Percentiles rank a stretch among this genome's conserved stretches.
Evolutionary conservation across 1,140 invertebrate species (phyloP).

Genomic region (Rhyacophila brunnea): DNA sequence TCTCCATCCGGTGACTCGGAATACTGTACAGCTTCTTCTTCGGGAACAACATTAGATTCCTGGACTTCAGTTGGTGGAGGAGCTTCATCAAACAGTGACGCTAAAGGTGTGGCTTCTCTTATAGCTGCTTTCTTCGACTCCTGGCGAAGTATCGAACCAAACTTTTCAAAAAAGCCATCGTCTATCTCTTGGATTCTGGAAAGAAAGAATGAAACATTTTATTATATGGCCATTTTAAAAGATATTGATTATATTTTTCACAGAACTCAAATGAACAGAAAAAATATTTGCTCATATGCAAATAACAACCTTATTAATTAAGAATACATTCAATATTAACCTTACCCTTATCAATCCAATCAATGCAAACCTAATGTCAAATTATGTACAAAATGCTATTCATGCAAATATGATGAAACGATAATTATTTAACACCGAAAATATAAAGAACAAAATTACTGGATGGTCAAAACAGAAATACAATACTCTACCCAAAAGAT

Average conservation of each 20-base stretch:
- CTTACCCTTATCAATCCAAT: too few species aligned
- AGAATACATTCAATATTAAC: too few species aligned
- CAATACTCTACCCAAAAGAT: too few species aligned
- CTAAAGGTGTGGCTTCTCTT: constrained; percentile 53
- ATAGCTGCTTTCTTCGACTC: constrained; percentile 55
- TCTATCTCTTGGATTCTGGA: constrained; percentile 73
- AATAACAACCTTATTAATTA: neutral
- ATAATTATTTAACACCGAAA: too few species aligned
- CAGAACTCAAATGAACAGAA: neutral
- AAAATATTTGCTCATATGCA: neutral
- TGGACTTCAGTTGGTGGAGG: neutral
- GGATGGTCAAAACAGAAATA: too few species aligned
- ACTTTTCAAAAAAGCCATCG: constrained; percentile 77
- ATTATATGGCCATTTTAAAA: too few species aligned
- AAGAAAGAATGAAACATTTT: constrained; percentile 42
- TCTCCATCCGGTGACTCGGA: neutral
- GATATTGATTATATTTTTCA: too few species aligned
- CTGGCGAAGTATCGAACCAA: constrained; percentile 71
- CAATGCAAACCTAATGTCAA: too few species aligned
- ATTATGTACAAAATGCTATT: too few species aligned
- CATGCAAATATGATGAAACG: too few species aligned
- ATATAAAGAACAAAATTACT: too few species aligned
- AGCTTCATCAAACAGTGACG: constrained; percentile 41
- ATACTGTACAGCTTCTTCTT: neutral
- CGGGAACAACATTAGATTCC: neutral